Evolutionary conservation across 2,113 vertebrate species (phyloP), one percentile per base, ranked within the genome.

Genomic region (Chascanopsetta lugubris): DNA sequence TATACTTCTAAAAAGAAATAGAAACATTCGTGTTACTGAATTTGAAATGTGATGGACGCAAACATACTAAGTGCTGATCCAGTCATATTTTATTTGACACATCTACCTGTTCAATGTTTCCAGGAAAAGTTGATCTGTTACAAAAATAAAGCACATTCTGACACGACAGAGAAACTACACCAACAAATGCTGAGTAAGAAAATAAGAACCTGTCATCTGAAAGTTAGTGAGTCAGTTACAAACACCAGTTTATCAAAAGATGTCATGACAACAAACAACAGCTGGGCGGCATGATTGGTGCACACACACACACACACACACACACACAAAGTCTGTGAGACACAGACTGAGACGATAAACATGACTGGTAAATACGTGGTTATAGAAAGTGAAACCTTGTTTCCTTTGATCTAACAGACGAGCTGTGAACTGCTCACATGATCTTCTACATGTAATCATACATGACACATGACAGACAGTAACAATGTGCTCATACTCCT

Each of bases 81-180:
- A 83, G 87, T 77, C 50, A 46, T 80, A 56, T 84, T 89, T 90
- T 90, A 82, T 87, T 88, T 77, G 80, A 34, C 82, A 66, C 85
- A 87, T 78, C 73, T 74, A 69, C 72, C 69, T 77, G 61, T 80
- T 68, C 38, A 73, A 32, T 30, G 76, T 75, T 79, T 86, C 38
- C 65, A 87, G 66, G 72, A 79, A 83, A 82, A 81, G 22, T 50
- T 74, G 47, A 82, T 78, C 88, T 80, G 80, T 89, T 90, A 91
- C 79, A 90, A 91, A 91, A 90, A 89, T 90, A 87, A 90, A 88
- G 72, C 61, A 88, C 79, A 82, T 84, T 88, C 69, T 85, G 76
- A 82, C 77, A 68, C 27, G 74, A 83, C 56, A 68, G 45, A 67
- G 74, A 79, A 82, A 69, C 67, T 60, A 78, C 75, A 66, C 61